Conservation (phyloP, 2,888 invertebrate genomes). For the Carabus problematicus region DNA sequence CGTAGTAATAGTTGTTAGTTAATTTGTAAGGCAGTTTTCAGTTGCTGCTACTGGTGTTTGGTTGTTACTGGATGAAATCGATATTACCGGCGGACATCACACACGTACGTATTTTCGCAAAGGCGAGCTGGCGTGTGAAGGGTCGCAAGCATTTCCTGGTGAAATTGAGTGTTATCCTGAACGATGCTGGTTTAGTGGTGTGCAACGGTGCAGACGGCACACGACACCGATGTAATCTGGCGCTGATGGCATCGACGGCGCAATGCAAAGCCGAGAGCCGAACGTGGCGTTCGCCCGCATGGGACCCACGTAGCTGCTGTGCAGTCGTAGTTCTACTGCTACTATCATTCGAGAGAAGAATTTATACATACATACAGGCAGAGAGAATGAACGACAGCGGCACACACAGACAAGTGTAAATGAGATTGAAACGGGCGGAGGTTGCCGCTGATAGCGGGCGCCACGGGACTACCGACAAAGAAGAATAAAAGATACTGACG, state of each 20-base stretch:
- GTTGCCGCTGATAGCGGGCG: slow-evolving; percentile 14
- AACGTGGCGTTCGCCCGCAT: slow-evolving; percentile 49
- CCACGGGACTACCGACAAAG: slow-evolving; percentile 16
- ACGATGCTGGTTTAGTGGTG: slow-evolving; percentile 46
- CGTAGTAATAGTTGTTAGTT: background rate
- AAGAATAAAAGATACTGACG: slow-evolving; percentile 19
- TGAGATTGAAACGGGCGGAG: slow-evolving; percentile 47
- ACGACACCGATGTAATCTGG: slow-evolving; percentile 51
- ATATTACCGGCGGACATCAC: slow-evolving; percentile 35
- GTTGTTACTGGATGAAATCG: slow-evolving; percentile 1
- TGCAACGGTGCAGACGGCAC: slow-evolving; percentile 42
- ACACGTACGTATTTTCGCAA: slow-evolving; percentile 36
- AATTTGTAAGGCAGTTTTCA: slow-evolving; percentile 13
- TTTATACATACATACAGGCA: background rate
- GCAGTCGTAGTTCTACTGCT: slow-evolving; percentile 51
- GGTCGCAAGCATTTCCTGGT: slow-evolving; percentile 37
- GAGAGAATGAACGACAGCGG: slow-evolving; percentile 19
- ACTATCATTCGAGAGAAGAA: slow-evolving; percentile 26
- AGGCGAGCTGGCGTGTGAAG: slow-evolving; percentile 33
- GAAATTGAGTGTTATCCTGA: slow-evolving; percentile 48
- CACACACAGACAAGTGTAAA: slow-evolving; percentile 52
- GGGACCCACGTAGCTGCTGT: slow-evolving; percentile 43
- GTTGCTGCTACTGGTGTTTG: background rate
- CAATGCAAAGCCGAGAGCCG: slow-evolving; percentile 51
- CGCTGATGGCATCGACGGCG: slow-evolving; percentile 44